These are phyloP conservation scores for Drosophila stalkeri DNA, from an alignment of 2,888 invertebrate species.

Conservation along the genomic window DNA sequence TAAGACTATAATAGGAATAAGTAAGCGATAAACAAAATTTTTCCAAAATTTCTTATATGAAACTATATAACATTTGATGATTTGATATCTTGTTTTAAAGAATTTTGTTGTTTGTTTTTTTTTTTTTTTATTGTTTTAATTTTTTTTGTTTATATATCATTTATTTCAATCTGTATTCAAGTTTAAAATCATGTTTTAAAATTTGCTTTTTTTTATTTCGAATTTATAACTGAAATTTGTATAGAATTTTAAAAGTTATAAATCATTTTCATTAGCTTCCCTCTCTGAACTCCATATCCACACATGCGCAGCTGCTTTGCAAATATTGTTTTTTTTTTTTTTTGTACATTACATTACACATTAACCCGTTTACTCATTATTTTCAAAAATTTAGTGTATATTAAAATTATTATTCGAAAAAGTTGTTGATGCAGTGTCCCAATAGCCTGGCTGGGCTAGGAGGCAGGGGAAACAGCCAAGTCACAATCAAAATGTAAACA, in stretches of 20 bases:
- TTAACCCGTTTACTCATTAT: background rate
- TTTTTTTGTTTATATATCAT: background rate
- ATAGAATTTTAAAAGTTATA: background rate
- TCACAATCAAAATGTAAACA: conserved; percentile 74
- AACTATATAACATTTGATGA: background rate
- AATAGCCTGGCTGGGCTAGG: background rate
- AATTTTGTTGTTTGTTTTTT: background rate
- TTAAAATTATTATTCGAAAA: background rate
- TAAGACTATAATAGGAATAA: background rate
- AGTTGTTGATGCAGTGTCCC: conserved; percentile 1
- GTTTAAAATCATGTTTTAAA: background rate
- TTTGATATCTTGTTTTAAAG: background rate
- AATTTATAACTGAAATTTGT: background rate
- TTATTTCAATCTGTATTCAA: background rate
- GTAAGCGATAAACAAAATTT: background rate
- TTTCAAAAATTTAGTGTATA: background rate
- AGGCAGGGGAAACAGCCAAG: conserved; percentile 14
- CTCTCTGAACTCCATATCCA: background rate
- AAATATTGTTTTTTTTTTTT: background rate
- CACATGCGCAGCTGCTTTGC: background rate
- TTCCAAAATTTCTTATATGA: no score
- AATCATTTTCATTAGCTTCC: background rate
- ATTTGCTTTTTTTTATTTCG: background rate
- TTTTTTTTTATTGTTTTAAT: background rate
- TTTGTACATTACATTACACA: no score